These are phyloP conservation scores for Petaurus breviceps DNA, from an alignment of 2,113 vertebrate genomes.

Conservation along the genomic window DNA sequence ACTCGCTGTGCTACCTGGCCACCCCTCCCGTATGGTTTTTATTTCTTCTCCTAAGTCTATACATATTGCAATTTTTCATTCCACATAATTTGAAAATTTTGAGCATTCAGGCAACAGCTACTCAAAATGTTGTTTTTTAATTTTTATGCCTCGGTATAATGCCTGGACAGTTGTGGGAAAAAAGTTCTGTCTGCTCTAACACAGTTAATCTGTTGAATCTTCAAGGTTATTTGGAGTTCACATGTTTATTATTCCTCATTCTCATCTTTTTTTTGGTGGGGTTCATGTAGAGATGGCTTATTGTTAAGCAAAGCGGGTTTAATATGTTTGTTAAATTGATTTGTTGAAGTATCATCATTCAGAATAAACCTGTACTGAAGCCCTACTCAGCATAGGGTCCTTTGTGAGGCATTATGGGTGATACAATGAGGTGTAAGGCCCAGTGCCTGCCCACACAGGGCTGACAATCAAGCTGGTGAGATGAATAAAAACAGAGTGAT, in stretches of 20 bases:
- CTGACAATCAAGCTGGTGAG: too few species aligned
- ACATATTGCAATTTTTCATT: neutral
- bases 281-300: neutral
- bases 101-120: neutral
- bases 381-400: too few species aligned
- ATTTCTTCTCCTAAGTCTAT: neutral
- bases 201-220: neutral
- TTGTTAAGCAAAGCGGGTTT: too few species aligned
- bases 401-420: too few species aligned
- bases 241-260: neutral
- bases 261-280: neutral
- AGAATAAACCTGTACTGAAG: too few species aligned
- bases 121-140: neutral
- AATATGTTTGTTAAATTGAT: too few species aligned
- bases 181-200: neutral
- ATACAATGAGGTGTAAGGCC: too few species aligned
- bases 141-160: neutral
- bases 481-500: too few species aligned
- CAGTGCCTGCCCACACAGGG: too few species aligned
- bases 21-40: too few species aligned
- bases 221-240: neutral
- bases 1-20: too few species aligned
- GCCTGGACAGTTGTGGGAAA: neutral
- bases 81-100: neutral
- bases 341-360: too few species aligned